Conservation (phyloP, 2,888 invertebrate genomes). For the Sialis lutaria region DNA sequence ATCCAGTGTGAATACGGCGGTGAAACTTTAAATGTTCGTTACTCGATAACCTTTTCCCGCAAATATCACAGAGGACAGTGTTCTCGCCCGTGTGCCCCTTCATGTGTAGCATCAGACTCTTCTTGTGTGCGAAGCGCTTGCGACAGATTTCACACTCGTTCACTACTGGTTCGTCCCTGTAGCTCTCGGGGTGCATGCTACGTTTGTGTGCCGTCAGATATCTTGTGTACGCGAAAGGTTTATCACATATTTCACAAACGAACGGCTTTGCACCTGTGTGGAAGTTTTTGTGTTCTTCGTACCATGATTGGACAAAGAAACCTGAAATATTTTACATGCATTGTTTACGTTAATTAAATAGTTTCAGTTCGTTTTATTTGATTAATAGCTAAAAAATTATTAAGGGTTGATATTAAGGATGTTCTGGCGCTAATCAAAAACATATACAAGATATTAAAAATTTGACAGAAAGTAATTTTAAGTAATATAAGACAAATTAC, state of each 20-base stretch:
- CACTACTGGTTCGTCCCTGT: constrained; percentile 16
- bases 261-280: constrained; percentile 35
- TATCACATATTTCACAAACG: constrained; percentile 31
- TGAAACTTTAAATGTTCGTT: constrained; percentile 35
- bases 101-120: constrained; percentile 25
- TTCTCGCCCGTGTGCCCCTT: constrained; percentile 29
- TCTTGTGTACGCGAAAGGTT: constrained; percentile 26
- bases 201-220: constrained; percentile 32
- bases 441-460: too few relatives aligned
- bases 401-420: too few relatives aligned
- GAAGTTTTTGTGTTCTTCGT: constrained; percentile 20
- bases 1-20: constrained; percentile 31
- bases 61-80: constrained; percentile 36
- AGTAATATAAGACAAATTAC: too few relatives aligned
- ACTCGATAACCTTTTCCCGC: constrained; percentile 35
- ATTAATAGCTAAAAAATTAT: too few relatives aligned
- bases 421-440: too few relatives aligned
- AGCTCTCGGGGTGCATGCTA: constrained; percentile 29
- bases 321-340: constrained; percentile 10
- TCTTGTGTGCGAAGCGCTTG: constrained; percentile 24
- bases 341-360: too few relatives aligned
- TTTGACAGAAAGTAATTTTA: too few relatives aligned
- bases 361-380: too few relatives aligned
- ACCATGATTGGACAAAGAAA: constrained; percentile 21
- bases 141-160: constrained; percentile 25